Conservation (phyloP, 2,797 vertebrate genomes). For the Presbytis comata region DNA sequence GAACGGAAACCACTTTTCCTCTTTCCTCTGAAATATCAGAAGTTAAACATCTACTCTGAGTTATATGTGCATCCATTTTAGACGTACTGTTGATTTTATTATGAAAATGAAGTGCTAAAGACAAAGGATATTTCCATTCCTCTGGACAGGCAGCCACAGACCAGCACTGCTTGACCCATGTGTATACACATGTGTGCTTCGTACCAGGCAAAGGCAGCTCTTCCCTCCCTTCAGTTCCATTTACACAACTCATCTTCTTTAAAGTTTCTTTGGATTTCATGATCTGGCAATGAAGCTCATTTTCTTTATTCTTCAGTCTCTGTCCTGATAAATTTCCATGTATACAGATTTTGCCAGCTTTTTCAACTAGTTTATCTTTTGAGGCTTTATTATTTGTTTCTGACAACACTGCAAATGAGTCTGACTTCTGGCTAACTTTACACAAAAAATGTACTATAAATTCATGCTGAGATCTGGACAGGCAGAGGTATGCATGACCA, state of each 20-base stretch:
- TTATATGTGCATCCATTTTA: background rate
- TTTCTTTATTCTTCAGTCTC: constrained; percentile 56
- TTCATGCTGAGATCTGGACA: constrained; percentile 88
- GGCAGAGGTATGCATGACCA: constrained; percentile 85
- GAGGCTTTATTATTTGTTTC: constrained; percentile 38
- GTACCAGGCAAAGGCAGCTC: constrained; percentile 19
- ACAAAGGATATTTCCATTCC: constrained; percentile 90
- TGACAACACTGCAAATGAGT: background rate
- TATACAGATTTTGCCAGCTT: constrained; percentile 3
- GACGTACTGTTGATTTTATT: background rate
- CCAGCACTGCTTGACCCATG: constrained; percentile 88
- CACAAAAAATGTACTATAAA: constrained; percentile 91
- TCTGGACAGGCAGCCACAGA: constrained; percentile 84
- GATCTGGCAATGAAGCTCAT: background rate
- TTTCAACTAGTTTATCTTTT: constrained; percentile 49
- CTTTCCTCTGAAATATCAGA: constrained; percentile 10
- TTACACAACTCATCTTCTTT: constrained; percentile 20
- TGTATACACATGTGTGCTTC: constrained; percentile 80
- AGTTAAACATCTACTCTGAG: background rate
- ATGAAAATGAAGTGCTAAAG: constrained; percentile 84
- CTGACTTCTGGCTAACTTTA: constrained; percentile 85
- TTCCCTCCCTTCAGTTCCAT: background rate
- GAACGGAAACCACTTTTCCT: constrained; percentile 65
- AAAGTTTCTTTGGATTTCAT: constrained; percentile 7
- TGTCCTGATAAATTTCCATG: background rate